Conservation (phyloP, 2,113 vertebrate genomes). For the Micronycteris hirsuta region DNA sequence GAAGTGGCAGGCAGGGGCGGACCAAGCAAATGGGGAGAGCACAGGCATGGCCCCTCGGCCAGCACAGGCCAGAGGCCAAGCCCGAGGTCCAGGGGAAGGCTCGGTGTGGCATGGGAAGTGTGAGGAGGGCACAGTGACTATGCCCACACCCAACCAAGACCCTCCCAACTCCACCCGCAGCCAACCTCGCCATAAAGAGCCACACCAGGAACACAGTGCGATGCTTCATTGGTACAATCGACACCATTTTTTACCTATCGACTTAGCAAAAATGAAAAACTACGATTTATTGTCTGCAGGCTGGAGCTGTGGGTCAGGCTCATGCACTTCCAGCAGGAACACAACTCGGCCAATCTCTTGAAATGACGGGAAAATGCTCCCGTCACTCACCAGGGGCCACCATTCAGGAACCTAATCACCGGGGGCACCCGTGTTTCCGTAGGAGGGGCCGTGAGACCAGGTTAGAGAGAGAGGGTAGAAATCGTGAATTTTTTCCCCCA, state of each 20-base stretch:
- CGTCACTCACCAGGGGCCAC: background rate
- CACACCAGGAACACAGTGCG: accelerated
- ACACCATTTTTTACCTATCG: accelerated
- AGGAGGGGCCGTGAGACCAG: accelerated
- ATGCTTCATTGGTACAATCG: accelerated
- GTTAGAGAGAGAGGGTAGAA: background rate
- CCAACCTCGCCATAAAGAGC: no score
- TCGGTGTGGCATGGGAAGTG: accelerated
- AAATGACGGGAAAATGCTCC: background rate
- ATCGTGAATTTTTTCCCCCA: accelerated
- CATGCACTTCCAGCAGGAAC: accelerated
- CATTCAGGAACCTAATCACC: background rate
- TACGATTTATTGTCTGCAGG: accelerated
- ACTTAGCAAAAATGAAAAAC: background rate
- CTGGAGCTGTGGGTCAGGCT: background rate
- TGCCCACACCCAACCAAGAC: accelerated
- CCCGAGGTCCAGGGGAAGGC: no score
- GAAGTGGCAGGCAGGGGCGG: background rate
- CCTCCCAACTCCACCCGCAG: background rate
- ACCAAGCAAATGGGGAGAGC: no score
- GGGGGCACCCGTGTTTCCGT: accelerated
- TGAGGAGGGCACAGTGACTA: accelerated
- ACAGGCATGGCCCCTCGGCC: background rate
- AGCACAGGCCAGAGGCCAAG: background rate
- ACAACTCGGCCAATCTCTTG: accelerated